Base-by-base conservation (phyloP, 2,113 vertebrate species). In the Crotalus viridis region DNA sequence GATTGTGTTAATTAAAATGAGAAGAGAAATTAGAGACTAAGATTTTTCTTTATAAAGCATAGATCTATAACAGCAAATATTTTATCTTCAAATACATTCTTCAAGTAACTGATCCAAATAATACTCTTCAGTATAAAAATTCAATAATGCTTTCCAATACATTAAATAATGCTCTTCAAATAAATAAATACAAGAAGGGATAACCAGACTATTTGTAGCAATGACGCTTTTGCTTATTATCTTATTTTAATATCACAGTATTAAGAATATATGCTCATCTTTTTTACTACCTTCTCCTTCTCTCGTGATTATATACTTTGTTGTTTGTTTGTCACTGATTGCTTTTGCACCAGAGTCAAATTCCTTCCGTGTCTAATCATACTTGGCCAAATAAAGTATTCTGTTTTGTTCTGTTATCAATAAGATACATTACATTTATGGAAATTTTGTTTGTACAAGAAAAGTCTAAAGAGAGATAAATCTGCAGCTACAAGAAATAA, bases 1-100 rank as follows among this genome's bases (percentile, higher is more conserved):
- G 19, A 89, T 89, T 92, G 3, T 26, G 54, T 90, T 92, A 85
- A 95, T 46, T 87, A 46, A 43, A 33, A 55, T 90, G 17, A 85
- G 54, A 93, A 59, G 3, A 52, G 28, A 85, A 89, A 89, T 81
- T 19, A 56, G 48, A 33, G 17, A 33, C 64, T 28, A 61, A 61
- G 24, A 10, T 64, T 64, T 64, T 64, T 69, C 28, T 69, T 69
- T 69, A 69, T 13, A 69, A n/a, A 69, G 28, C 4, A 4, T 69
- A n/a, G 10, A n/a, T 69, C 28, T n/a, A n/a, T 69, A 69, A 69
- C 28, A 69, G 12, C 12, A n/a, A 69, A 69, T 28, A 15, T 69
- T n/a, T 69, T n/a, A n/a, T 69, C 12, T 69, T 69, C 10, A 64
- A n/a, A 64, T 64, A 64, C 4, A n/a, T 64, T 64, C 61, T 61